A percentile compares a stretch with the other conserved stretches of the same genome.
phyloP scores from a whole-genome alignment of 2,888 invertebrate species.

The Blera fallax region DNA sequence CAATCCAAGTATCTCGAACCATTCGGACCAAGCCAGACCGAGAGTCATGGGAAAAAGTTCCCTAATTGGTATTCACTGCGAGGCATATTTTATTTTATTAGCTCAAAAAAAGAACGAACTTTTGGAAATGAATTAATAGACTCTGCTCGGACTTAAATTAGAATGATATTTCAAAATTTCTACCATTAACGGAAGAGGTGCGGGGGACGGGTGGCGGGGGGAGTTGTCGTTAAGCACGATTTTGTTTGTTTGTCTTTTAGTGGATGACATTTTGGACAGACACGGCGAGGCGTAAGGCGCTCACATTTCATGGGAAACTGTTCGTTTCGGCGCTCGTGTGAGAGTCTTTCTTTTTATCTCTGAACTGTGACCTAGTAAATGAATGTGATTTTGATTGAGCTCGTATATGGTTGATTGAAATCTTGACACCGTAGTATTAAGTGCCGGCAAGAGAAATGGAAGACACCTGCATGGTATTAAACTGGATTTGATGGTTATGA shows the following conservation, averaged over 20 bases:
- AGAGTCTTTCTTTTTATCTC: not conserved
- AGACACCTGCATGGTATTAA: not conserved
- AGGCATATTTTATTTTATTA: conserved; percentile 50
- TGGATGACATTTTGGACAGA: conserved; percentile 27
- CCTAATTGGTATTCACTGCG: conserved; percentile 42
- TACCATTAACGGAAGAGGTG: not conserved
- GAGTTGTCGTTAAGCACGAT: not conserved
- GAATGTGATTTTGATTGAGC: not conserved
- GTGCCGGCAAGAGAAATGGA: not conserved
- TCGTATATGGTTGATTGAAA: not conserved
- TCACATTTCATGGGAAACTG: conserved; percentile 62
- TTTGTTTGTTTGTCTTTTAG: conserved; percentile 22
- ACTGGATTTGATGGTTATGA: not conserved
- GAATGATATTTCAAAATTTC: conserved; percentile 56
- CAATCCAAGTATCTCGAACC: no score
- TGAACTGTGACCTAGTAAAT: not conserved
- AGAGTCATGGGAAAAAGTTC: conserved; percentile 54
- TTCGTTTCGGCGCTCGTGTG: not conserved
- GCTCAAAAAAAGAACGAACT: not conserved
- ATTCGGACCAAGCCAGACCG: conserved; percentile 3
- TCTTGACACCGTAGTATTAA: not conserved
- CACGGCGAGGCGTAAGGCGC: conserved; percentile 15
- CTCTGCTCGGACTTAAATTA: conserved; percentile 23
- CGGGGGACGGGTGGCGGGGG: no score
- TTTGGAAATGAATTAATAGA: conserved; percentile 52